Evolutionary conservation across 1,140 invertebrate genomes (phyloP), one percentile per base, ranked within the genome.

Genomic region (Drosophila kepulauana): DNA sequence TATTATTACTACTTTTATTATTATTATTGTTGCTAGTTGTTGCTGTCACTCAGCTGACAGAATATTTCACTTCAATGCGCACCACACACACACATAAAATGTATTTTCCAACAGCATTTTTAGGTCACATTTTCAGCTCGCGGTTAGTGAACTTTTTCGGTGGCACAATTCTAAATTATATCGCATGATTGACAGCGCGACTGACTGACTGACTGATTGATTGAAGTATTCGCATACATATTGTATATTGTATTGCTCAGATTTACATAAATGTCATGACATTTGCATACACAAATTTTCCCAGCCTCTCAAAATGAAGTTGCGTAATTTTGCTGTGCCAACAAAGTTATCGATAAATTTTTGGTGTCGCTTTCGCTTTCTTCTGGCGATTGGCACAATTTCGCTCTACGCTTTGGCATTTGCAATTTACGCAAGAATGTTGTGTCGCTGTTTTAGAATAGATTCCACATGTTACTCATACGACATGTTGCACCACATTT

Each of bases 101-200:
- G 11, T 76, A 25, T 25, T 86, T 82, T 87, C 72, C 79, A 48
- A 76, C 48, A 58, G 33, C 49, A 65, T 82, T 72, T 88, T 88
- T 88, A 61, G 85, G 85, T 88, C 81, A 78, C 58, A 89, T 72
- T 78, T 78, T 78, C 49, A 54, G 30, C 11, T 13, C 52, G 57
- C 51, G 75, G 62, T 84, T 78, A 89, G 63, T 89, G 81, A 81
- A 88, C 84, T 89, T 75, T 78, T 4, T 1, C 3, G 52, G 41
- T 68, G 43, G 43, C 75, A 72, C 43, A 46, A 28, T 48, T 65
- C 46, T 56, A 16, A 6, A 65, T 49, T 69, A 65, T 73, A 48
- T 46, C 25, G 33, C 2, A 56, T 64, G 41, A 67, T 66, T 58
- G 63, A 62, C 68, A 28, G 62, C 69, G 58, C 20, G 35, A 7